Conservation (phyloP, 1,140 invertebrate genomes). For the Rhopalosiphum padi region DNA sequence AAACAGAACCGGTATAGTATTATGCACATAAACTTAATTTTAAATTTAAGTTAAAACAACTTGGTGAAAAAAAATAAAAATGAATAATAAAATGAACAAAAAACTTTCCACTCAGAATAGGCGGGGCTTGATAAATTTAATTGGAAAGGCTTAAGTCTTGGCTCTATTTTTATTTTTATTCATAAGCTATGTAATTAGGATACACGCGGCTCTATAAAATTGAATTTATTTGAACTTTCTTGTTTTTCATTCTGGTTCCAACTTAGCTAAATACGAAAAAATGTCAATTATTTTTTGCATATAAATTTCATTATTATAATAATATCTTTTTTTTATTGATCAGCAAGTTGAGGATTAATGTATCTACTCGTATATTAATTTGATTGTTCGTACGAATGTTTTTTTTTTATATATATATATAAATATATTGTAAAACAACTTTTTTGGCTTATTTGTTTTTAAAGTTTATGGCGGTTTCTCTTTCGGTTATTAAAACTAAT, state of each 20-base stretch:
- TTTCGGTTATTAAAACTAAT: background rate
- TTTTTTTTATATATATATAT: background rate
- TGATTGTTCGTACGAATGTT: background rate
- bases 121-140: background rate
- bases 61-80: background rate
- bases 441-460: background rate
- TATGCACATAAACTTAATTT: background rate
- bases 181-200: background rate
- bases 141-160: background rate
- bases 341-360: background rate
- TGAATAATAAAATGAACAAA: background rate
- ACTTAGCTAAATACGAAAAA: background rate
- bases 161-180: background rate
- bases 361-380: background rate
- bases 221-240: background rate
- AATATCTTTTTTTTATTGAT: background rate
- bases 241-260: background rate
- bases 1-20: background rate
- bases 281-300: background rate
- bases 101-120: background rate
- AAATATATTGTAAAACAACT: background rate
- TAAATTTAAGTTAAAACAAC: background rate
- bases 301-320: background rate
- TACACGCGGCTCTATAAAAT: background rate
- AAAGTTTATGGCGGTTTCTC: too few relatives aligned